Evolutionary conservation across 2,113 vertebrate genomes (phyloP).

Genomic region (Callipepla californica): DNA sequence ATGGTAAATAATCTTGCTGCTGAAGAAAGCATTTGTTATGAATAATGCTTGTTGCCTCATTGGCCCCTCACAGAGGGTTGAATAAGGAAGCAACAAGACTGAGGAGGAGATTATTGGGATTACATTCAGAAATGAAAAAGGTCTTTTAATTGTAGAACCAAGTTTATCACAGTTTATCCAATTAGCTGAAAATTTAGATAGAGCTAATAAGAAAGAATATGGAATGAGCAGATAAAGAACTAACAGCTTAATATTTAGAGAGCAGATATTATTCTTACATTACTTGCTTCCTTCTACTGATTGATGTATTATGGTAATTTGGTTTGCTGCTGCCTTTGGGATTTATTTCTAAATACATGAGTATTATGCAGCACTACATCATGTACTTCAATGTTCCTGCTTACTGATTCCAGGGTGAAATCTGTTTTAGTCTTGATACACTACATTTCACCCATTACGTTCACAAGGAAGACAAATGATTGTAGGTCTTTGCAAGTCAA

Average conservation of each 20-base stretch:
- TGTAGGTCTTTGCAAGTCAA: background rate
- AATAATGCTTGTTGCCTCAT: background rate
- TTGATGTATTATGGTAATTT: background rate
- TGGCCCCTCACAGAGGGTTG: background rate
- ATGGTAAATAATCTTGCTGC: background rate
- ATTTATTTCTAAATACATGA: conserved; percentile 1
- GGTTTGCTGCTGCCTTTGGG: background rate
- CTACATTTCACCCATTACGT: background rate
- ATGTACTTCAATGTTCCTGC: background rate
- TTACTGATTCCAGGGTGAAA: background rate
- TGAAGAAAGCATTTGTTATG: background rate
- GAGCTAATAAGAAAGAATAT: background rate
- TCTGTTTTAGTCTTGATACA: background rate
- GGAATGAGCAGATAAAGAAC: background rate
- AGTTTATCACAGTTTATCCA: background rate
- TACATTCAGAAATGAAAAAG: background rate
- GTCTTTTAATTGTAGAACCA: background rate
- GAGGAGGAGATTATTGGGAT: background rate
- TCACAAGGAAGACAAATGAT: conserved; percentile 19
- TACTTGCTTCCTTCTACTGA: background rate
- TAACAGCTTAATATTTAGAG: background rate
- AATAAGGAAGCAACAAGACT: background rate
- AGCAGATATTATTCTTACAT: background rate
- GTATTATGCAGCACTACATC: background rate
- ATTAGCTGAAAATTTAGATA: background rate